Conservation (phyloP, 2,888 invertebrate species). For the Adineta ricciae region DNA sequence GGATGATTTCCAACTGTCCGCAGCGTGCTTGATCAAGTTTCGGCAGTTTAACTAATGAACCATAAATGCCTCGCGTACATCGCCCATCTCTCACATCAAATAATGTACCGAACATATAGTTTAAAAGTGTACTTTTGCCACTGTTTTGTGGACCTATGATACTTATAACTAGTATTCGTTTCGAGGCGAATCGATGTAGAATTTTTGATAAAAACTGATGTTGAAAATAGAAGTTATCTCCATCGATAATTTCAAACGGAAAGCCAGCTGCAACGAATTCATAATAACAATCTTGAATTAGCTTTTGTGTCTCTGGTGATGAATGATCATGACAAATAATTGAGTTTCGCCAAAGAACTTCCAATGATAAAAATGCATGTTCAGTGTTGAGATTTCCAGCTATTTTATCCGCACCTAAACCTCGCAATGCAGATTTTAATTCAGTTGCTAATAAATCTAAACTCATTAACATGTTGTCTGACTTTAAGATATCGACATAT, state of each 20-base stretch:
- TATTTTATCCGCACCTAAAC: neutral
- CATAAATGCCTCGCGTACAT: neutral
- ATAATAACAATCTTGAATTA: neutral
- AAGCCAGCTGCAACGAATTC: neutral
- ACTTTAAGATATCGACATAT: neutral
- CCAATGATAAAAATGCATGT: neutral
- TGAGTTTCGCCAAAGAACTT: neutral
- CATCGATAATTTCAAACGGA: constrained; percentile 28
- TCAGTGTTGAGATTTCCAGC: neutral
- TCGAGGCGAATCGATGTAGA: neutral
- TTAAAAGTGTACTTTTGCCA: constrained; percentile 63
- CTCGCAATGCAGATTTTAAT: neutral
- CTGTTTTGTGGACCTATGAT: constrained; percentile 88
- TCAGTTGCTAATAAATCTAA: neutral
- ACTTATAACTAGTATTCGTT: neutral
- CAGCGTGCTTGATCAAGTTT: neutral
- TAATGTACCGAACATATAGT: neutral
- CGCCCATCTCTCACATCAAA: neutral
- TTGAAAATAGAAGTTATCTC: constrained; percentile 19
- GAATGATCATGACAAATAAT: neutral
- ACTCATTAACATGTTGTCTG: neutral
- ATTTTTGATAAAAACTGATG: neutral
- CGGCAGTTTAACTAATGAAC: neutral
- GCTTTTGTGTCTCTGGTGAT: neutral
- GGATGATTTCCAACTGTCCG: too few relatives aligned